These are phyloP conservation scores for Upupa epops DNA, from an alignment of 2,113 vertebrate genomes.

Conservation along the genomic window DNA sequence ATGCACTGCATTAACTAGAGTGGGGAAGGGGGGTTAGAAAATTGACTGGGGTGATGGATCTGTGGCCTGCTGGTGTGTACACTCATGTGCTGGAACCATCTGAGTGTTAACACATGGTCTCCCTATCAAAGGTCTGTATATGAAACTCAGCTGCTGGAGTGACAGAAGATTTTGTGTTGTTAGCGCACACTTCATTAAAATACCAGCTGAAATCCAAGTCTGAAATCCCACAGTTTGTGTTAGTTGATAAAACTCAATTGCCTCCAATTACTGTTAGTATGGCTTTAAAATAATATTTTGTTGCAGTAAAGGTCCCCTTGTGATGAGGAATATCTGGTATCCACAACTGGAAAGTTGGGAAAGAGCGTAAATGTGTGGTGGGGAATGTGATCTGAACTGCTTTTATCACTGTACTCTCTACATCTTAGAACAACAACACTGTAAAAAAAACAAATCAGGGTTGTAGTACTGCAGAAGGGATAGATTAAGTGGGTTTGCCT, in stretches of 20 bases:
- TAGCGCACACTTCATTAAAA: conserved; percentile 94
- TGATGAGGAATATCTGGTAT: conserved; percentile 79
- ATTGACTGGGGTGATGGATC: conserved; percentile 62
- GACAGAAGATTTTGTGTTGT: conserved; percentile 77
- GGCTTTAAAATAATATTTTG: conserved; percentile 90
- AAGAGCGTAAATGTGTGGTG: not conserved
- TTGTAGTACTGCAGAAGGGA: not conserved
- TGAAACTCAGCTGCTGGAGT: conserved; percentile 77
- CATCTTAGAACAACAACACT: not conserved
- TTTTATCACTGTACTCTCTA: not conserved
- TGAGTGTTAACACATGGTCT: conserved; percentile 84
- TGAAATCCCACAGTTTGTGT: conserved; percentile 89
- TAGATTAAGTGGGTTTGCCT: not conserved
- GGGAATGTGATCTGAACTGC: not conserved
- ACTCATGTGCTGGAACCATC: conserved; percentile 57
- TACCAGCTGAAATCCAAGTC: conserved; percentile 84
- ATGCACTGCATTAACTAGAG: not conserved
- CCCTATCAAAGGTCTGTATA: conserved; percentile 80
- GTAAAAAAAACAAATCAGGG: not conserved
- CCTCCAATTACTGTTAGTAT: conserved; percentile 81
- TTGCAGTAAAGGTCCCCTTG: conserved; percentile 76
- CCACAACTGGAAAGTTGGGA: conserved; percentile 38
- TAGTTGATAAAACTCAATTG: conserved; percentile 89
- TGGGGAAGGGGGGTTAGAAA: not conserved
- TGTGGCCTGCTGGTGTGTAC: conserved; percentile 53